Percentiles rank a stretch among this genome's conserved stretches.
These are phyloP conservation scores for Saccopteryx leptura DNA, from an alignment of 2,113 vertebrate species.

Conservation along the genomic window DNA sequence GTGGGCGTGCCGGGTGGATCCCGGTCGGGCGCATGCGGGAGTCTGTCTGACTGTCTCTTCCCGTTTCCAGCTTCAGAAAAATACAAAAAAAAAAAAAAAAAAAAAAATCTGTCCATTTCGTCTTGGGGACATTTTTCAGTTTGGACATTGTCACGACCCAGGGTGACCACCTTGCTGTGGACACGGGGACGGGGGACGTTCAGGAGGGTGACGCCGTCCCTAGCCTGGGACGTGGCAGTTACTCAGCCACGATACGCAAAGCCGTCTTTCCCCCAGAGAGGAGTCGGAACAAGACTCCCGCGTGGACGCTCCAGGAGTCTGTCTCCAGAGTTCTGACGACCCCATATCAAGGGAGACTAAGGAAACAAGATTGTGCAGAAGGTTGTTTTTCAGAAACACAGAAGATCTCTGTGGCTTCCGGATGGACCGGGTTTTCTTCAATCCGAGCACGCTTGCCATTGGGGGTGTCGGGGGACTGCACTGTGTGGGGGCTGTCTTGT, in stretches of 20 bases:
- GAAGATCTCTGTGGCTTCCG: rapidly evolving
- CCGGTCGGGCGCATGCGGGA: no score
- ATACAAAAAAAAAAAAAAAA: background rate
- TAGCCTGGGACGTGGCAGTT: rapidly evolving
- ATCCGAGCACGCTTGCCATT: rapidly evolving
- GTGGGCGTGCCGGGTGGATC: no score
- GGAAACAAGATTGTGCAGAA: background rate
- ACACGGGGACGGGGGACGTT: background rate
- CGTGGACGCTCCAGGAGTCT: background rate
- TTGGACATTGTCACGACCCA: background rate
- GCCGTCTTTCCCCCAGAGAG: constrained; percentile 24
- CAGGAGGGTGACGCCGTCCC: background rate
- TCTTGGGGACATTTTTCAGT: constrained; percentile 56
- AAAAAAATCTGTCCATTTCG: background rate
- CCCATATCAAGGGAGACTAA: background rate
- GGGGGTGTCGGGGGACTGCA: no score
- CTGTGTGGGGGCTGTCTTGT: no score
- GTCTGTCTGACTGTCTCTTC: no score
- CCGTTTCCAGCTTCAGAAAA: no score
- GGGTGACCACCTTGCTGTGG: background rate
- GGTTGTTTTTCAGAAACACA: rapidly evolving
- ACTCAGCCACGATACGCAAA: background rate
- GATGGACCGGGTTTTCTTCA: rapidly evolving
- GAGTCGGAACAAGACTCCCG: rapidly evolving
- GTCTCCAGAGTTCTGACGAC: background rate